Conservation (phyloP, 1,140 invertebrate species). For the Drosophila pallidifrons region DNA sequence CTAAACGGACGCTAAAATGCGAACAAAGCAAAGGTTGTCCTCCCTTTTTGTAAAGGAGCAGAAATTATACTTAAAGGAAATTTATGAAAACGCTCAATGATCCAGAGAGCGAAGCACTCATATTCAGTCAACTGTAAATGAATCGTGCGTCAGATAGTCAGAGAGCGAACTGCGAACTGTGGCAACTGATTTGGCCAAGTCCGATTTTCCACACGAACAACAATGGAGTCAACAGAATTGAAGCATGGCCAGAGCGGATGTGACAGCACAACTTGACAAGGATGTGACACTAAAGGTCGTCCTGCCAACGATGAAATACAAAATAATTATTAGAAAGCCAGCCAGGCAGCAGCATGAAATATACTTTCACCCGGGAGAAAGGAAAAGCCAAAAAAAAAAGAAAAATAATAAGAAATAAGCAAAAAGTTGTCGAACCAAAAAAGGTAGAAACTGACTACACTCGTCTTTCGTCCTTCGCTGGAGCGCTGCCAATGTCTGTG, state of each 20-base stretch:
- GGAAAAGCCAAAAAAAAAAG: conserved; percentile 6
- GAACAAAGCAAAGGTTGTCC: conserved; percentile 57
- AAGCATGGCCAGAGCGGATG: conserved; percentile 39
- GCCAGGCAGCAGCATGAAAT: conserved; percentile 42
- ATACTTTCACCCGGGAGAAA: conserved; percentile 41
- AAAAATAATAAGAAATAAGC: conserved; percentile 1
- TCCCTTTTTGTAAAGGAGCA: neutral
- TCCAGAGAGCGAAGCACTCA: conserved; percentile 62
- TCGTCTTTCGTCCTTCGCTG: conserved; percentile 5
- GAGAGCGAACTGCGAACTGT: conserved; percentile 23
- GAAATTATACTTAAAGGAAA: conserved; percentile 71
- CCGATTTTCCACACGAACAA: conserved; percentile 79
- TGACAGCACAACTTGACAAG: conserved; percentile 68
- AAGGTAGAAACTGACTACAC: conserved; percentile 43
- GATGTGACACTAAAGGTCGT: conserved; percentile 81
- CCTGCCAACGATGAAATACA: conserved; percentile 74
- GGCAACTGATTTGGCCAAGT: conserved; percentile 47
- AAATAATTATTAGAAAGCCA: conserved; percentile 75
- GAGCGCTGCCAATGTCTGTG: conserved; percentile 16
- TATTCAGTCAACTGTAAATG: conserved; percentile 70
- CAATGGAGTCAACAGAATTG: conserved; percentile 42
- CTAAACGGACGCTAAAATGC: conserved; percentile 76
- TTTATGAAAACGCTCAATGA: conserved; percentile 84
- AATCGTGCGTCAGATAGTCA: conserved; percentile 60
- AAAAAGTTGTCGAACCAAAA: conserved; percentile 23